These are phyloP conservation scores for Monoplex corrugatus DNA, from an alignment of 2,888 invertebrate species.

Conservation along the genomic window DNA sequence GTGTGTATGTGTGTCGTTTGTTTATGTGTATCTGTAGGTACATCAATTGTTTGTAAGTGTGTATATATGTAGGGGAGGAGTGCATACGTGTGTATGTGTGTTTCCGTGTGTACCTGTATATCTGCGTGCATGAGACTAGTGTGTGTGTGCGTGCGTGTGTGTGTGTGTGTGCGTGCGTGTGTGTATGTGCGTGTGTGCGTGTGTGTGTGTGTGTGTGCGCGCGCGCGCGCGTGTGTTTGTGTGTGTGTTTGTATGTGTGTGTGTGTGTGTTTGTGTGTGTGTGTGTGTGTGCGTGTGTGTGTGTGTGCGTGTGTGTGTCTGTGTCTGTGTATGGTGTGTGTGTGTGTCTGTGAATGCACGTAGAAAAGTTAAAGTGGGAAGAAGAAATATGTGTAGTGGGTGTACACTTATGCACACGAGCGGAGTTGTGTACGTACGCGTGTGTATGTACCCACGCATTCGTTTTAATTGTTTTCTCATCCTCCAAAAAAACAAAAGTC, in stretches of 20 bases:
- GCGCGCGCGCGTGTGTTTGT: background rate
- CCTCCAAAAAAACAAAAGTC: background rate
- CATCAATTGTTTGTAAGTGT: too few relatives aligned
- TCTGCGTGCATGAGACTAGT: slow-evolving; percentile 10
- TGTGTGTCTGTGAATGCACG: too few relatives aligned
- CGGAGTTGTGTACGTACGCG: background rate
- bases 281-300: background rate
- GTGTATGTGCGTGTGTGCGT: too few relatives aligned
- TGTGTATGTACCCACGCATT: background rate
- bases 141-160: slow-evolving; percentile 9
- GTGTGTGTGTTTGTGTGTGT: background rate
- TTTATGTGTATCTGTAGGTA: too few relatives aligned
- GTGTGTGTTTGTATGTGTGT: background rate
- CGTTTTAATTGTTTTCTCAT: background rate
- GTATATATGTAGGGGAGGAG: too few relatives aligned
- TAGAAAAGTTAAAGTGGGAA: too few relatives aligned
- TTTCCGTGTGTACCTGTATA: background rate
- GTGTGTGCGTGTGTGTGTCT: background rate
- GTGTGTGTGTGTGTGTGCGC: too few relatives aligned
- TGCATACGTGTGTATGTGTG: background rate
- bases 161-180: background rate
- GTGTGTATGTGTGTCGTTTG: background rate
- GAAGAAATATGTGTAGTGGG: too few relatives aligned
- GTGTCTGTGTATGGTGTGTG: background rate
- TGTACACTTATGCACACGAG: background rate